Evolutionary conservation across 2,888 invertebrate species (phyloP), one percentile per base, ranked within the genome.

Genomic region (Diarsia rubi): DNA sequence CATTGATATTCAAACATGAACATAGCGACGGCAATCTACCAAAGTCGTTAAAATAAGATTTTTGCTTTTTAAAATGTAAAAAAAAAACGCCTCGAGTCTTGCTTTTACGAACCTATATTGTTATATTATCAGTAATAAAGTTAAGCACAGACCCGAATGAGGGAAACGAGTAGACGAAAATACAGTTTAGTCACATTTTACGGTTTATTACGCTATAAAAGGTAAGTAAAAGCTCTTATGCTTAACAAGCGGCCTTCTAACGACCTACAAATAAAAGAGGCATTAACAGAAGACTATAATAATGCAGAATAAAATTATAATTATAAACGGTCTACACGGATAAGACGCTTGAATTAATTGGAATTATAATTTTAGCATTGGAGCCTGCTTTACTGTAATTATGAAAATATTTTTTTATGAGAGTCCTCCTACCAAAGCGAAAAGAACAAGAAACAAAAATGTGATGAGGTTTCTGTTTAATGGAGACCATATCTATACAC

Each of bases 151-250:
- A 70, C 75, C 49, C 57, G 66, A 71, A 70, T 63, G 69, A 75
- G 74, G 62, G 62, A 83, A 82, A 76, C 37, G 69, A 66, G 66
- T 60, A 76, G 65, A 71, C 69, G 75, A 74, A 79, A 81, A 81
- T 78, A 78, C 75, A 72, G 62, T 65, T 75, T 73, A 70, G 69
- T 67, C 63, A 64, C 75, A 79, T 80, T 83, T 86, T 69, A 81
- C 78, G 62, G 79, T 79, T 85, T 86, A 86, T 76, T 78, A 69
- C 45, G 72, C 85, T 76, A 69, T 85, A 80, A 86, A 86, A 85
- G 69, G 69, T 79, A 75, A 84, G 63, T 85, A 81, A 86, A 79
- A 54, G 78, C 77, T 73, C 77, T 77, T 78, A 74, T 52, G 74
- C 66, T 54, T 82, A 78, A 84, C 82, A 86, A 83, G 78, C 77